Evolutionary conservation across 2,113 vertebrate species (phyloP).

Genomic region (Psophia crepitans): DNA sequence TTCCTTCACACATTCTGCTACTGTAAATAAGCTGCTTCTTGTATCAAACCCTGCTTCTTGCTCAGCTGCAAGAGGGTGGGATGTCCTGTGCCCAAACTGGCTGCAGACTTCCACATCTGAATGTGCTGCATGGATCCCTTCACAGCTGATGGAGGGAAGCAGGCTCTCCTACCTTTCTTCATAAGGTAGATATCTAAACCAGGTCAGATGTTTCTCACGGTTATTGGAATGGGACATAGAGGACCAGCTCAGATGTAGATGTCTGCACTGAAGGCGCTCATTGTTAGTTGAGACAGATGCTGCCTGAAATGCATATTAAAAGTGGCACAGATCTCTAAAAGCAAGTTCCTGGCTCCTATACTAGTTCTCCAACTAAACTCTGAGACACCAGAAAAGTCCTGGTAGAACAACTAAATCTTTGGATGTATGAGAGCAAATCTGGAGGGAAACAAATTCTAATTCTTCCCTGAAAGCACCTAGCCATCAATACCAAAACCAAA

Average conservation of each 20-base stretch:
- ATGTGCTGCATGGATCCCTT: rapidly evolving
- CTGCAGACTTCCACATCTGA: background rate
- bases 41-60: background rate
- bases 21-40: background rate
- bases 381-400: background rate
- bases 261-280: background rate
- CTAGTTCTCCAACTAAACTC: background rate
- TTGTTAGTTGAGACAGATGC: background rate
- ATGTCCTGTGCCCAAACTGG: background rate
- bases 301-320: background rate
- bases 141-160: background rate
- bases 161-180: background rate
- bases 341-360: background rate
- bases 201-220: background rate
- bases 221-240: background rate
- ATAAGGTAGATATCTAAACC: background rate
- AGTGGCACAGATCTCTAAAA: background rate
- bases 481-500: background rate
- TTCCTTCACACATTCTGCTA: background rate
- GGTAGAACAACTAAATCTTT: background rate
- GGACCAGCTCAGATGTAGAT: background rate
- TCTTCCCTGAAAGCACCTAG: background rate
- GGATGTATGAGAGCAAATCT: background rate
- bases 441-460: background rate
- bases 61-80: background rate